Conservation (phyloP, 2,888 invertebrate genomes). For the Fissipunctia ypsillon region DNA sequence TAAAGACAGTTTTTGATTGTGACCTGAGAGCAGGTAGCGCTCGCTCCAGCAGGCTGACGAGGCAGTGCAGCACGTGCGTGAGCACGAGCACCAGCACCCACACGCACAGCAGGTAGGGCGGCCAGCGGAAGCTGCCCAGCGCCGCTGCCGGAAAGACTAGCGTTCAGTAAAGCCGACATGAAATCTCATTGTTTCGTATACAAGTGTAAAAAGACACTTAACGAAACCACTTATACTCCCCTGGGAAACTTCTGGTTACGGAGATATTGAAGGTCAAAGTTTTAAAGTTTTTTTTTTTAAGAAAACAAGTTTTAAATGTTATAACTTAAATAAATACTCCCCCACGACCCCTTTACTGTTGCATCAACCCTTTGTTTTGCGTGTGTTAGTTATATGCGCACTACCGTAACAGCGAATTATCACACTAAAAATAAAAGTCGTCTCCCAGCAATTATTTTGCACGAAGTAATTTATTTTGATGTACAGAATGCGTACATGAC, state of each 20-base stretch:
- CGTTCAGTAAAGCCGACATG: background rate
- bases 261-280: too few species aligned
- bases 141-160: constrained; percentile 60
- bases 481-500: background rate
- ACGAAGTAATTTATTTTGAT: background rate
- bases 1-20: background rate
- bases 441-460: background rate
- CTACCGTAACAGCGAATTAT: background rate
- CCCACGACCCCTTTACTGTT: background rate
- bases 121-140: constrained; percentile 86
- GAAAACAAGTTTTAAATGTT: background rate
- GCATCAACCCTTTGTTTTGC: background rate
- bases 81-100: constrained; percentile 83
- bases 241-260: background rate
- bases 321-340: background rate
- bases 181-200: background rate
- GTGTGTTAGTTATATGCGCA: background rate
- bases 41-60: constrained; percentile 78
- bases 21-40: constrained; percentile 81
- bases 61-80: constrained; percentile 83
- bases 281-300: background rate
- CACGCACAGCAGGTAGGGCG: constrained; percentile 85
- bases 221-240: background rate
- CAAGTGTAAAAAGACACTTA: background rate
- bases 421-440: background rate